Conservation (phyloP, 2,797 vertebrate genomes). For the Xenentodon cancila region DNA sequence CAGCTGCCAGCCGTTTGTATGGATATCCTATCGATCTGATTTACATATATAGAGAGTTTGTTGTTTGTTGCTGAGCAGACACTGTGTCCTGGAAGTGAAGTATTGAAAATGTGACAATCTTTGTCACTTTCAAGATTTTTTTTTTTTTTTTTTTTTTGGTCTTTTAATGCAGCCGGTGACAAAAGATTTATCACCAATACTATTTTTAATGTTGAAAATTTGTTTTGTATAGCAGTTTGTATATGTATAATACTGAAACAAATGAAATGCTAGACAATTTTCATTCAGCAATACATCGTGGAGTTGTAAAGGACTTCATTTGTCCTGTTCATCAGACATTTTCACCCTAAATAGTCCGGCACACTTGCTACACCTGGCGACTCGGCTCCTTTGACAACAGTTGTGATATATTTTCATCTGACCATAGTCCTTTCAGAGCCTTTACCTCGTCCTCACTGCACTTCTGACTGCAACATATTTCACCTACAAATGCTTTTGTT, state of each 20-base stretch:
- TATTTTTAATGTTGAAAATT: slow-evolving; percentile 1
- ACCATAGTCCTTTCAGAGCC: no score
- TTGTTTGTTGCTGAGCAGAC: slow-evolving; percentile 78
- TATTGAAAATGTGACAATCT: slow-evolving; percentile 71
- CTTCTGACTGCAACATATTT: no score
- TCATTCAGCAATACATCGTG: no score
- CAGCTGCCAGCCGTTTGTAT: slow-evolving; percentile 83
- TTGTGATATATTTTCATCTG: no score
- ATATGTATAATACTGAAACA: neutral
- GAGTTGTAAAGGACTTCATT: no score
- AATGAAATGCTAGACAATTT: no score
- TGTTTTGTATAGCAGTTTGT: neutral
- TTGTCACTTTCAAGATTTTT: slow-evolving; percentile 46
- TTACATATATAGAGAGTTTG: slow-evolving; percentile 82
- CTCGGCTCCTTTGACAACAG: no score
- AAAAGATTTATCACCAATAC: slow-evolving; percentile 28
- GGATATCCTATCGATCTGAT: slow-evolving; percentile 86
- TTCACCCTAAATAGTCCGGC: no score
- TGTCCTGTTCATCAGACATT: no score
- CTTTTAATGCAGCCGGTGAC: slow-evolving; percentile 6
- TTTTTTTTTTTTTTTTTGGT: neutral
- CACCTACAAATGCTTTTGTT: no score
- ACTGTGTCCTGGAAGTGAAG: slow-evolving; percentile 66
- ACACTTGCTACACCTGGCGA: no score
- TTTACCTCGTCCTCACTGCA: no score